These are phyloP conservation scores for Elymnias hypermnestra DNA, from an alignment of 1,140 invertebrate species.

Conservation along the genomic window DNA sequence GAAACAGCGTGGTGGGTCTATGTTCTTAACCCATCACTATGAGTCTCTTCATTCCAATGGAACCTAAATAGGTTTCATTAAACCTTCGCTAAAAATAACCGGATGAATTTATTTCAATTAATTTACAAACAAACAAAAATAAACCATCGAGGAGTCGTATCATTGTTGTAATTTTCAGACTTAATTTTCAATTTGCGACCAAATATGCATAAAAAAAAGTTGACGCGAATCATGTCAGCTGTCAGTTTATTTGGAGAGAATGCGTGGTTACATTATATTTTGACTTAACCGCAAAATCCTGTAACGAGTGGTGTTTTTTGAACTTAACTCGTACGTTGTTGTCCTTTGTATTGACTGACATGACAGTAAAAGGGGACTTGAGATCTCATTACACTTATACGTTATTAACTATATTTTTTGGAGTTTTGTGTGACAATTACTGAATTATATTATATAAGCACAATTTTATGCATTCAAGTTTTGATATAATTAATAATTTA, in stretches of 20 bases:
- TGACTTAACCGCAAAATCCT: slow-evolving; percentile 8
- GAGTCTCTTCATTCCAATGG: no score
- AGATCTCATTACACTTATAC: neutral
- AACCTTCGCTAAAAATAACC: no score
- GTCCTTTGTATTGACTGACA: slow-evolving; percentile 2
- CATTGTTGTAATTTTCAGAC: neutral
- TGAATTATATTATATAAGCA: no score
- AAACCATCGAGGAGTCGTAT: no score
- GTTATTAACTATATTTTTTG: neutral
- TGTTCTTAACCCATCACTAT: no score
- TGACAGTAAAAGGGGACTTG: neutral
- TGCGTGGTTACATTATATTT: slow-evolving; percentile 3
- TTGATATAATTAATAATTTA: no score
- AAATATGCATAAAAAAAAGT: neutral
- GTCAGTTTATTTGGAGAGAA: slow-evolving; percentile 5
- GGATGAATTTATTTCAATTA: no score
- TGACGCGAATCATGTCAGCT: slow-evolving; percentile 12
- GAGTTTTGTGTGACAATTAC: neutral
- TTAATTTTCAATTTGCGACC: neutral
- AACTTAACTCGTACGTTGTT: neutral
- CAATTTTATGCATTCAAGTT: no score
- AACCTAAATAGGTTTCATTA: no score
- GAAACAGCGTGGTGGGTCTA: no score
- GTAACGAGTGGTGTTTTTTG: slow-evolving; percentile 2
- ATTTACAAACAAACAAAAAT: no score